These are phyloP conservation scores for Idaea straminata DNA, from an alignment of 2,888 invertebrate species.

Conservation along the genomic window DNA sequence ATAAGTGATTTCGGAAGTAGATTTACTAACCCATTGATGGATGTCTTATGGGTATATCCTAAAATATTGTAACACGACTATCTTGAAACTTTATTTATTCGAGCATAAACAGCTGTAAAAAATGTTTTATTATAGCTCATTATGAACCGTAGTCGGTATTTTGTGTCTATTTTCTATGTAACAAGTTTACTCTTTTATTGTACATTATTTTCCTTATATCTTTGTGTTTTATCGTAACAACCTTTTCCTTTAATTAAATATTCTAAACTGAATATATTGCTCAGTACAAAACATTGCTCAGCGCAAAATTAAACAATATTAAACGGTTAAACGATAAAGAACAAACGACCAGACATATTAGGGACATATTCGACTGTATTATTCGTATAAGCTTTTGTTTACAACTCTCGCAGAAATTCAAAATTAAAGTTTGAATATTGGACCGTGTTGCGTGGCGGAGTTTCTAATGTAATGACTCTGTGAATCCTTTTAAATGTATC, in stretches of 20 bases:
- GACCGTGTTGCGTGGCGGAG: neutral
- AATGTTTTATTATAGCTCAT: no score
- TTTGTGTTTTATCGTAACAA: no score
- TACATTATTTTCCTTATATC: no score
- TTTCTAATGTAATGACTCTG: neutral
- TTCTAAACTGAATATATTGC: neutral
- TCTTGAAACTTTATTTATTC: no score
- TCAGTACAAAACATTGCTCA: neutral
- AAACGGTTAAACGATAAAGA: neutral
- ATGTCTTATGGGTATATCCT: no score
- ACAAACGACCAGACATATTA: neutral
- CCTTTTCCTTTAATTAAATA: neutral
- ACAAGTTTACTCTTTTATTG: no score
- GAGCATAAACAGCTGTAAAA: no score
- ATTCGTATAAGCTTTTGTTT: neutral
- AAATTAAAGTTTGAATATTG: neutral
- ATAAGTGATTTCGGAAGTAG: no score
- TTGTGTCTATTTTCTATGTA: no score
- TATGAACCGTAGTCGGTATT: no score
- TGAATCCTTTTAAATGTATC: neutral
- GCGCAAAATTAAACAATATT: neutral
- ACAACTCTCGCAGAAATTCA: constrained; percentile 1
- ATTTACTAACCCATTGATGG: no score
- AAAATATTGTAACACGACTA: no score
- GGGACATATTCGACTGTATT: neutral